Evolutionary conservation across 2,113 vertebrate genomes (phyloP), one percentile per base, ranked within the genome.

Genomic region (Anhinga anhinga): DNA sequence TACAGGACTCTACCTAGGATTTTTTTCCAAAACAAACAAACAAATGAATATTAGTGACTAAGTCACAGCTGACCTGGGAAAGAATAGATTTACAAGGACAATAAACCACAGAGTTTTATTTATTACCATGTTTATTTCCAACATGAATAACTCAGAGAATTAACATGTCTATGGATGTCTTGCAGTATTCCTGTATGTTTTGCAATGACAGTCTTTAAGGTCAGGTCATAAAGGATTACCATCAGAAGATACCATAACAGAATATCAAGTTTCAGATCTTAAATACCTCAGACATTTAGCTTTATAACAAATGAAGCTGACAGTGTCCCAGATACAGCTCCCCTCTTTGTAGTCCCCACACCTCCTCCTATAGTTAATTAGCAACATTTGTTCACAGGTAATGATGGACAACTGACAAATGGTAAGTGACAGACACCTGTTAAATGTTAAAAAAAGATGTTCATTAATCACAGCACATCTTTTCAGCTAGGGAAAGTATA

Each of bases 331-430:
- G 77, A 26, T 67, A 77, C 55, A 76, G 26, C n/a, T 96, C 34
- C 80, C 13, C 9, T 13, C 59, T 96, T 91, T 74, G 56, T 66
- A 94, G 53, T 80, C 40, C 26, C 56, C 38, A 76, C 20, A 63
- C 47, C 42, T 95, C 34, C 32, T 95, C 22, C 80, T 96, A 65
- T 63, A 74, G 47, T 88, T 96, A 97, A 97, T 53, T 81, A 78
- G 47, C 42, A 96, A 82, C 91, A 94, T 92, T 98, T 96, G 73
- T 85, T 94, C 87, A 88, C 42, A 95, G 47, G 45, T 96, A 94
- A 67, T 82, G 86, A 95, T 62, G 82, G 89, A 95, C 90, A 66
- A 95, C 85, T 97, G 92, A 96, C 69, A 97, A 95, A 95, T 91
- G 13, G 55, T 97, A 97, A 95, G 61, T 67, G 69, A 87, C 66